A percentile compares a stretch with the other conserved stretches of the same genome.
Conservation (phyloP, 2,797 vertebrate genomes). For the Emys orbicularis region DNA sequence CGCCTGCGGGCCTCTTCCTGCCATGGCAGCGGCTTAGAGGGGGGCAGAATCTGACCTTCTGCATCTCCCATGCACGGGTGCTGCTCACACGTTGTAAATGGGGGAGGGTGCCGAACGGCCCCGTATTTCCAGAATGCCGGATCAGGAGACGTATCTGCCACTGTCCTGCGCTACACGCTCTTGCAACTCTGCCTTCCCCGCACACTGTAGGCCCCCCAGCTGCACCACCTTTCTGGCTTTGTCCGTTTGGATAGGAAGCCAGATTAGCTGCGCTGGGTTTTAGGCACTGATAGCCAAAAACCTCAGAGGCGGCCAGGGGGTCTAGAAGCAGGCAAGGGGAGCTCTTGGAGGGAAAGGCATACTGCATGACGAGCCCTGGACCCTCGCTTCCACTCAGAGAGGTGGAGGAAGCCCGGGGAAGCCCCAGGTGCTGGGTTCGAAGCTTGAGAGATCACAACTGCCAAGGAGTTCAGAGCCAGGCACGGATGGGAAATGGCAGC, state of each 20-base stretch:
- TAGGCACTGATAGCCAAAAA: too few species aligned
- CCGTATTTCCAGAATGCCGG: neutral
- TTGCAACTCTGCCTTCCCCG: neutral
- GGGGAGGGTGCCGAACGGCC: neutral
- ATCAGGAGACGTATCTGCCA: too few species aligned
- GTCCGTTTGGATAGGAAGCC: neutral
- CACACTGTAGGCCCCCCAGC: fast-evolving
- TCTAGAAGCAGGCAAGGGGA: neutral
- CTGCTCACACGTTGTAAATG: fast-evolving
- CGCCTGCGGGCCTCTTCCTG: neutral
- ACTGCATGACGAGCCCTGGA: neutral
- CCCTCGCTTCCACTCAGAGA: neutral
- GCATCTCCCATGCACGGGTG: neutral
- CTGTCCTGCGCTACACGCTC: neutral
- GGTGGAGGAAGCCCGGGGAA: too few species aligned
- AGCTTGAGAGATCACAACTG: too few species aligned
- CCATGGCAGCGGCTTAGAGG: neutral
- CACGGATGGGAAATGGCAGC: neutral
- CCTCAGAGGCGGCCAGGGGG: too few species aligned
- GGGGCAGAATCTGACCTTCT: neutral
- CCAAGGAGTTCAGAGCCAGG: neutral
- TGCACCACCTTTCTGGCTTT: neutral
- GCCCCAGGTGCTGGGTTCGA: too few species aligned
- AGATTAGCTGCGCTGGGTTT: neutral
- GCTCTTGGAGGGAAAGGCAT: neutral